phyloP scores from a whole-genome alignment of 2,113 vertebrate species.

The Melanotaenia duboulayi region DNA sequence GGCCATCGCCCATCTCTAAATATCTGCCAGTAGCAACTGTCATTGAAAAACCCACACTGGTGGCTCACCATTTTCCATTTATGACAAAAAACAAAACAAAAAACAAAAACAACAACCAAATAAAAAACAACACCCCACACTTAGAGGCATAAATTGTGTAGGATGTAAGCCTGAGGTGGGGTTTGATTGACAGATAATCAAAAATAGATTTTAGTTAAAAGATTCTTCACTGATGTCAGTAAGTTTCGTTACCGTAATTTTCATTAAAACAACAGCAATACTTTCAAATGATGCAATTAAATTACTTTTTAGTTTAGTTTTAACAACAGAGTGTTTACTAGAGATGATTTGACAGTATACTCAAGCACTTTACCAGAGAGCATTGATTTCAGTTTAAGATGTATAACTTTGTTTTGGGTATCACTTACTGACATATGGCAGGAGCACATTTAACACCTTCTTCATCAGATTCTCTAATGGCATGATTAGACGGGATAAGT shows the following conservation, averaged over 20 bases:
- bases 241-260: background rate
- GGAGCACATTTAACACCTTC: slow-evolving; percentile 2
- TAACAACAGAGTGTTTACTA: background rate
- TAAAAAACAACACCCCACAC: slow-evolving; percentile 6
- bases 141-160: slow-evolving; percentile 5
- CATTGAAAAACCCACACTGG: background rate
- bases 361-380: too few relatives aligned
- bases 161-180: slow-evolving; percentile 7
- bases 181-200: slow-evolving; percentile 20
- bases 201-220: slow-evolving; percentile 10
- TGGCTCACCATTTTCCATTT: background rate
- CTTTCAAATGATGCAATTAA: background rate
- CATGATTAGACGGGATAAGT: slow-evolving; percentile 10
- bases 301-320: background rate
- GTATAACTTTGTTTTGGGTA: background rate
- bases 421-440: background rate
- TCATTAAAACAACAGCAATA: background rate
- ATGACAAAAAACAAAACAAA: slow-evolving; percentile 2
- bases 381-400: slow-evolving; percentile 2
- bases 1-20: background rate
- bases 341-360: too few relatives aligned
- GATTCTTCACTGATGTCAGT: background rate
- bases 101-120: background rate
- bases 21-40: background rate
- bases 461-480: slow-evolving; percentile 12